Base-by-base conservation (phyloP, 2,888 invertebrate species). In the Clostera curtula region DNA sequence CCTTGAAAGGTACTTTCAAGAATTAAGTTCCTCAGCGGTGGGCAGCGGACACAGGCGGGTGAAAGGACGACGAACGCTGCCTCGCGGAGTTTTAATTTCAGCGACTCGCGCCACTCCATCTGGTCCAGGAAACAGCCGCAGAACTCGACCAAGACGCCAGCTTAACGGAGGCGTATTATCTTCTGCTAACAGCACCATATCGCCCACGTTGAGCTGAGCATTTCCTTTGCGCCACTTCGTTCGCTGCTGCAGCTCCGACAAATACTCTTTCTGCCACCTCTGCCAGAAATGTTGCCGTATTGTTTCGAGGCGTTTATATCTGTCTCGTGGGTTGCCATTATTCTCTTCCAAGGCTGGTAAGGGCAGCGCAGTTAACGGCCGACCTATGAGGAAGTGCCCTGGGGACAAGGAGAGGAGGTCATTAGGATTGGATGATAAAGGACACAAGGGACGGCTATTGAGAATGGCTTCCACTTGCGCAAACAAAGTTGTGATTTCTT, bases 401-500 rank as follows among this genome's bases (percentile, higher is more conserved):
- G n/a, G n/a, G n/a, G n/a, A n/a, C n/a, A n/a, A n/a, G 14, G 14
- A 23, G 12, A 21, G 21, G 12, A 21, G 21, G 21, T 21, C 21
- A 12, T 24, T 10, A 24, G 23, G 23, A 24, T 12, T 28, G 9
- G 41, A 32, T 3, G 43, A 44, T n/a, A 49, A 10, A 2, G 44
- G 46, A 20, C 33, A 41, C 24, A 46, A 29, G 13, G 46, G 49
- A 20, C 45, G 43, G 7, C 40, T 41, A 22, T 44, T 47, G 3
- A 46, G 24, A 43, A 29, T 29, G 11, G 29, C 25, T 30, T 29
- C 27, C 21, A 33, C 23, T 31, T 4, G 43, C 39, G 0, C 36
- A 45, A 3, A 46, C 41, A 29, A 49, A 47, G 23, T 43, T 49
- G 6, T 36, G 39, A 2, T n/a, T n/a, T n/a, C n/a, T n/a, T n/a